Percentiles rank a stretch among this genome's conserved stretches.
Conservation (phyloP, 2,888 invertebrate species). For the Kuschelorhynchus macadamiae region DNA sequence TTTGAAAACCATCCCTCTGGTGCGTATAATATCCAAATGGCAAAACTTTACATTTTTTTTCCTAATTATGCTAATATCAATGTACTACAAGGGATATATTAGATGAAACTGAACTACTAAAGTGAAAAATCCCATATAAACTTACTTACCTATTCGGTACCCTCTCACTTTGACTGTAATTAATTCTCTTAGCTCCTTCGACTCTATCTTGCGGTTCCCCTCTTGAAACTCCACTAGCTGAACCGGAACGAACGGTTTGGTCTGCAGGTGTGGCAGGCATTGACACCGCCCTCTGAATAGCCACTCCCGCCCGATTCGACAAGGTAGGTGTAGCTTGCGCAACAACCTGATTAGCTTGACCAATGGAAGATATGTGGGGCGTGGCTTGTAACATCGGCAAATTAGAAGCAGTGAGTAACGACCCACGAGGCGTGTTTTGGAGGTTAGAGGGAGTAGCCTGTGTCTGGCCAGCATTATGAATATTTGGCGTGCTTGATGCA, state of each 20-base stretch:
- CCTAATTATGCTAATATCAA: too few relatives aligned
- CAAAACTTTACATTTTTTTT: too few relatives aligned
- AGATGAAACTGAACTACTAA: too few relatives aligned
- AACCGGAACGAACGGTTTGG: slow-evolving; percentile 20
- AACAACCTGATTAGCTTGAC: slow-evolving; percentile 7
- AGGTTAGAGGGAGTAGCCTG: slow-evolving; percentile 16
- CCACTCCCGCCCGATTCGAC: slow-evolving; percentile 48
- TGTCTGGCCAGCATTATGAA: slow-evolving; percentile 18
- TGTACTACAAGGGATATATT: too few relatives aligned
- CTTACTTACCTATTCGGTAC: slow-evolving; percentile 55
- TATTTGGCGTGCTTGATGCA: slow-evolving; percentile 23
- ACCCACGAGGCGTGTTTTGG: slow-evolving; percentile 1
- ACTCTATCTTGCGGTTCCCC: slow-evolving; percentile 5
- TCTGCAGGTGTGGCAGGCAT: slow-evolving; percentile 59
- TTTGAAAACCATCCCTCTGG: too few relatives aligned
- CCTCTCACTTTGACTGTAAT: slow-evolving; percentile 66
- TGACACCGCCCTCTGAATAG: slow-evolving; percentile 61
- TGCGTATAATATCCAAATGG: too few relatives aligned
- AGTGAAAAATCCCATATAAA: too few relatives aligned
- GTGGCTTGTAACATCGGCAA: slow-evolving; percentile 15
- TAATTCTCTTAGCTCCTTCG: slow-evolving; percentile 47
- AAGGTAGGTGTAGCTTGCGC: slow-evolving; percentile 5
- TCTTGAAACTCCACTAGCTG: neutral
- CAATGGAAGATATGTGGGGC: slow-evolving; percentile 8
- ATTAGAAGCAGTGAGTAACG: slow-evolving; percentile 16